Base-by-base conservation (phyloP, 2,113 vertebrate species). In the Sturnira hondurensis region DNA sequence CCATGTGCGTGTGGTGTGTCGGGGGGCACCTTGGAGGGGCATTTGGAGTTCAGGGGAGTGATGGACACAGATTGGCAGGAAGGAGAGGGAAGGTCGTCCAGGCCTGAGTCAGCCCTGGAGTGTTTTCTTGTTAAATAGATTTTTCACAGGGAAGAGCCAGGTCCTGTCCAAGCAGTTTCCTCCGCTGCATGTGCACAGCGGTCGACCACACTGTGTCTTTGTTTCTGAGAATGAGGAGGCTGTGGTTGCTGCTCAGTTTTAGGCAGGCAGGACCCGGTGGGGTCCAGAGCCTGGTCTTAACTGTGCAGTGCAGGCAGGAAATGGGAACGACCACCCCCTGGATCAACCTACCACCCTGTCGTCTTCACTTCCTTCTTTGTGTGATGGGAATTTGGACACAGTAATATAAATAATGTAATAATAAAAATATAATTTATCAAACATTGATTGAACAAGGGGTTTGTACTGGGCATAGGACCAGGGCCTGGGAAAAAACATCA, bases 61-160 rank as follows among this genome's bases (percentile, higher is more conserved):
- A 82, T 52, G 45, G 68, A 28, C n/a, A 1, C 7, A 17, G 52
- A 19, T 28, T 12, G 84, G 56, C 74, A 87, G 47, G 31, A 41
- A 65, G 38, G 24, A 45, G 68, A 87, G 76, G 61, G 45, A 68
- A 86, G 43, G 74, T 14, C 31, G 67, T 68, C 45, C 41, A 85
- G 73, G 65, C 24, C 28, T 65, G 67, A 86, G 47, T 93, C 83
- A 94, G 26, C 36, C 84, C 73, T 28, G 76, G 43, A 81, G 84
- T 81, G 26, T 80, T 94, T 90, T 81, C 91, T 90, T 81, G 70
- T 74, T 86, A 89, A 63, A 78, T n/a, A 80, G 70, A 68, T 68
- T 83, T 92, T 87, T 90, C 56, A 58, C 20, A 80, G 88, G 36
- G 56, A 94, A n/a, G 68, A 84, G n/a, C n/a, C 86, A 43, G 56